Percentiles rank a stretch among this genome's conserved stretches.
These are phyloP conservation scores for Cotesia congregata DNA, from an alignment of 2,888 invertebrate genomes.

Conservation along the genomic window DNA sequence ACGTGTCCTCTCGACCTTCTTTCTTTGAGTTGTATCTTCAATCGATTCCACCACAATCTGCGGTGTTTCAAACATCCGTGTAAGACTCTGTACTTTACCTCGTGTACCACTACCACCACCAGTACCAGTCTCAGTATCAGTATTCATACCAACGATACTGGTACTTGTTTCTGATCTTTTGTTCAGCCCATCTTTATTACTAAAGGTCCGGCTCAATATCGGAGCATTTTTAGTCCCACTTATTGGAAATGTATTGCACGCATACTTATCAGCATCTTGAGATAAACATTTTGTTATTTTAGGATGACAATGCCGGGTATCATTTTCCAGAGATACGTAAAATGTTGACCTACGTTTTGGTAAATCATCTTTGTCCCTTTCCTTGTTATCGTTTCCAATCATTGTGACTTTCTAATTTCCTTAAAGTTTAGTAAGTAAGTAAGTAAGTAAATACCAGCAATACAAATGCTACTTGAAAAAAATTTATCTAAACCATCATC, in stretches of 20 bases:
- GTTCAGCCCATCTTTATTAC: constrained; percentile 57
- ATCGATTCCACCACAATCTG: constrained; percentile 40
- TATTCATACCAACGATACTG: constrained; percentile 37
- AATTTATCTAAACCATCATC: constrained; percentile 1
- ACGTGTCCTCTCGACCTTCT: constrained; percentile 66
- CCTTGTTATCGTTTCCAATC: constrained; percentile 29
- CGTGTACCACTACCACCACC: constrained; percentile 52
- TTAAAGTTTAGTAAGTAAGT: background rate
- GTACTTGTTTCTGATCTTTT: constrained; percentile 44
- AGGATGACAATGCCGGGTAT: constrained; percentile 51
- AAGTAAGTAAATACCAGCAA: background rate
- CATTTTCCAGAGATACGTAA: constrained; percentile 78
- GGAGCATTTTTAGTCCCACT: constrained; percentile 58
- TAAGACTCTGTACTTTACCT: constrained; percentile 67
- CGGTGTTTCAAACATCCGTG: constrained; percentile 65
- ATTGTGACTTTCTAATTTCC: constrained; percentile 24
- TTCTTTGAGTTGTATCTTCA: constrained; percentile 46
- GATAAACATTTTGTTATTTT: constrained; percentile 56
- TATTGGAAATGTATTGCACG: constrained; percentile 74
- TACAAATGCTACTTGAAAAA: background rate
- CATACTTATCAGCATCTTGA: constrained; percentile 70
- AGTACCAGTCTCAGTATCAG: constrained; percentile 39
- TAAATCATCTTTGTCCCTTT: constrained; percentile 54
- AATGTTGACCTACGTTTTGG: constrained; percentile 78
- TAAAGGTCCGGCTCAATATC: constrained; percentile 60